Evolutionary conservation across 2,888 invertebrate genomes (phyloP).

Genomic region (Agriopis aurantiaria): DNA sequence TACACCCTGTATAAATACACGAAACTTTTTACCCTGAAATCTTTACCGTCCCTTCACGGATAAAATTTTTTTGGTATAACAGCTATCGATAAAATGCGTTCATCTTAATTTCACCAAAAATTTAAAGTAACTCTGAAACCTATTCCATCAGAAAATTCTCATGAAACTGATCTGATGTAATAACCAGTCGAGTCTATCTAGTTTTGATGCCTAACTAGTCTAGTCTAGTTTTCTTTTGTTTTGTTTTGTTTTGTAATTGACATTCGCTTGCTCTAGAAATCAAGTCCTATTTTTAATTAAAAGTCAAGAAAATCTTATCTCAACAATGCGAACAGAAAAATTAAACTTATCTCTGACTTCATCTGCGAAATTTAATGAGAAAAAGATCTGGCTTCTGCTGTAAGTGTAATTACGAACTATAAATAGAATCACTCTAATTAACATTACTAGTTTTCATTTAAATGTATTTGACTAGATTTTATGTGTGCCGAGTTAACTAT

Average conservation of each 20-base stretch:
- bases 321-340: background rate
- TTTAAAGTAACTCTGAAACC: background rate
- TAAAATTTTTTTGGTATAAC: background rate
- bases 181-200: slow-evolving; percentile 1
- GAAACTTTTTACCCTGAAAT: no score
- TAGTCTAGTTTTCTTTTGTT: background rate
- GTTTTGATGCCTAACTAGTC: background rate
- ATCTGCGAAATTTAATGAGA: background rate
- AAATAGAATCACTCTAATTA: background rate
- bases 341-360: background rate
- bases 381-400: background rate
- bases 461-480: background rate
- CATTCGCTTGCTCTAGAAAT: background rate
- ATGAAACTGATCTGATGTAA: slow-evolving; percentile 3
- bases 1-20: no score
- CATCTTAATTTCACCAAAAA: background rate
- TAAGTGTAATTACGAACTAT: background rate
- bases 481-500: background rate
- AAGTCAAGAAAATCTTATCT: slow-evolving; percentile 11
- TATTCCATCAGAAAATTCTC: background rate
- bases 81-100: background rate
- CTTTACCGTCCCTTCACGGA: no score
- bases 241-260: background rate
- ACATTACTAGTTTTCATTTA: background rate
- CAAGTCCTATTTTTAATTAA: slow-evolving; percentile 8